Base-by-base conservation (phyloP, 64 coral and sea anemone genomes). In the Montipora foliosa region DNA sequence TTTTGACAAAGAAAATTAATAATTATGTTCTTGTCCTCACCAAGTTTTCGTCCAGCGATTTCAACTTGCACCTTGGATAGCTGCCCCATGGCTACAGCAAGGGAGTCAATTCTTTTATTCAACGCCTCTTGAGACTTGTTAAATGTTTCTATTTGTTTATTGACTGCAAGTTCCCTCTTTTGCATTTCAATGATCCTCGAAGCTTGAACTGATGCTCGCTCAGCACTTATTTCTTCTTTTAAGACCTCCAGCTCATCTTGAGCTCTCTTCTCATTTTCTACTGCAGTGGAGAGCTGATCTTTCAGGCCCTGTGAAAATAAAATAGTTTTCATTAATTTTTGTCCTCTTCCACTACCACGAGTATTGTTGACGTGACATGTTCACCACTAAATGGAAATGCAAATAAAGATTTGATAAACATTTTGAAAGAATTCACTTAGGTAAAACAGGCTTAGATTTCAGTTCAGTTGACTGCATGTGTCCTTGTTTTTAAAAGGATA, bases 201-300 rank as follows among this genome's bases (percentile, higher is more conserved):
- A 47, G 96, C 93, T 69, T 98, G 93, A 74, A 83, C 89, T 47
- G 93, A 95, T 13, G 89, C 93, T 58, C 61, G 81, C 76, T 98
- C 96, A 6, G 96, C 93, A 79, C 59, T 95, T n/a, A 98, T 89
- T 52, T 98, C 96, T 89, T 98, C 96, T 61, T 79, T 91, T 9
- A 95, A 52, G 15, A 60, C 90, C 48, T 84, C 77, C 44, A 98
- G 44, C 68, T 98, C 96, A 49, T 98, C 93, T 62, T 74, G 87
- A 13, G 87, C 61, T 95, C 49, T 90, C 16, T 37, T 66, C 64
- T 92, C 93, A 89, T 89, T 95, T 77, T 98, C 96, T 88, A 95
- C 90, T 1, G 96, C 76, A 76, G 95, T 89, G 12, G 12, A 5
- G 0, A 98, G 78, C 53, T 98, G 84, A 57, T 95, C 93, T 67